These are phyloP conservation scores for Phyllostomus discolor DNA, from an alignment of 2,113 vertebrate genomes.

Conservation along the genomic window DNA sequence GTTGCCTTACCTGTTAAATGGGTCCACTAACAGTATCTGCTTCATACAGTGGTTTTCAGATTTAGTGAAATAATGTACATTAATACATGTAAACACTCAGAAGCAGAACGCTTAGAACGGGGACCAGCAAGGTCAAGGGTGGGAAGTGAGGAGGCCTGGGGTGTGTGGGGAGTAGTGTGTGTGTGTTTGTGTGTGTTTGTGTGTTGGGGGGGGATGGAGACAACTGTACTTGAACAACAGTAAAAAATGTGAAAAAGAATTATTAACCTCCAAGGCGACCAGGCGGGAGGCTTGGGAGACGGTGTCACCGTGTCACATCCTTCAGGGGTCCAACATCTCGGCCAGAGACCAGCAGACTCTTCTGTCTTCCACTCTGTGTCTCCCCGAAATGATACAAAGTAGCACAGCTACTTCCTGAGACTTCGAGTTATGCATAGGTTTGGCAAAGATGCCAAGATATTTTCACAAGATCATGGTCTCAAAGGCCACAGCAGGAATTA, in stretches of 20 bases:
- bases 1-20: not conserved
- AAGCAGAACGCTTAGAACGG: not conserved
- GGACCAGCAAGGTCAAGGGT: not conserved
- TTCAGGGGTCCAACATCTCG: not conserved
- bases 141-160: no score
- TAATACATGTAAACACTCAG: not conserved
- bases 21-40: not conserved
- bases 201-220: no score
- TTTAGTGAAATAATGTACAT: constrained; percentile 26
- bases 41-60: not conserved
- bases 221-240: no score
- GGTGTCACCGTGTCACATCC: not conserved
- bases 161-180: no score
- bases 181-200: no score
- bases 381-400: not conserved
- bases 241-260: no score
- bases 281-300: not conserved
- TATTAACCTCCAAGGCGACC: not conserved
- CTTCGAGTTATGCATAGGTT: not conserved
- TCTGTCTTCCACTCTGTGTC: not conserved
- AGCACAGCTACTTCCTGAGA: not conserved
- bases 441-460: not conserved
- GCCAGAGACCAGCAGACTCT: not conserved
- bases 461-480: not conserved
- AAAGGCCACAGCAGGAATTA: not conserved